phyloP scores from a whole-genome alignment of 2,797 vertebrate genomes.

The Danio kyathit region DNA sequence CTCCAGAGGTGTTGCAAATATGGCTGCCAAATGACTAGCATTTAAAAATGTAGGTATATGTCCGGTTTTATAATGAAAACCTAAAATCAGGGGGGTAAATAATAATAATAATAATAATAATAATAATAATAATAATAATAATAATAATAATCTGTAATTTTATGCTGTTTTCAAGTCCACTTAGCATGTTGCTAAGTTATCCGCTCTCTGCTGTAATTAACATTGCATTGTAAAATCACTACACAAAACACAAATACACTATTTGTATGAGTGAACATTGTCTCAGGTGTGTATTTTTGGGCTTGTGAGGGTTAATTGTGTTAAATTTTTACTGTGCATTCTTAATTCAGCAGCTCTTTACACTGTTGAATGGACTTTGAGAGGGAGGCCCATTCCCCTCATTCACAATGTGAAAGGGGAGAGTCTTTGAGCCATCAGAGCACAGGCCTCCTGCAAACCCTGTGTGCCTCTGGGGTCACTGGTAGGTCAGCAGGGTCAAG shows the following conservation, averaged over 20 bases:
- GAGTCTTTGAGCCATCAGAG: slow-evolving; percentile 53
- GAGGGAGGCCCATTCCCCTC: slow-evolving; percentile 55
- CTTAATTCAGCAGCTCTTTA: slow-evolving; percentile 59
- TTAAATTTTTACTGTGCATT: slow-evolving; percentile 53
- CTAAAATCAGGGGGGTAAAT: too few species aligned
- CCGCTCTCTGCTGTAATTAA: background rate
- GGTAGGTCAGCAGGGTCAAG: slow-evolving; percentile 75
- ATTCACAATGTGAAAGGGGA: slow-evolving; percentile 69
- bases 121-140: too few species aligned
- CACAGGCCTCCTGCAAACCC: slow-evolving; percentile 59
- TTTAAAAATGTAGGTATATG: too few species aligned
- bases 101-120: too few species aligned
- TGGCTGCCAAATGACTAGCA: too few species aligned
- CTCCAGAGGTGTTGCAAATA: too few species aligned
- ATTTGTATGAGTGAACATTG: slow-evolving; percentile 17
- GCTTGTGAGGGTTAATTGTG: slow-evolving; percentile 12
- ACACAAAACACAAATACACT: background rate
- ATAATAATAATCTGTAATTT: too few species aligned
- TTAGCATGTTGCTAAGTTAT: background rate
- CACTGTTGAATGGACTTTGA: slow-evolving; percentile 46
- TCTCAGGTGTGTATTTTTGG: slow-evolving; percentile 47
- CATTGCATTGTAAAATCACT: background rate
- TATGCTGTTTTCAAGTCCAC: too few species aligned
- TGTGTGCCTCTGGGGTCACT: slow-evolving; percentile 70
- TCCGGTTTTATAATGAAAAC: too few species aligned